Evolutionary conservation across 2,888 invertebrate species (phyloP), one percentile per base, ranked within the genome.

Genomic region (Tipula confusa): DNA sequence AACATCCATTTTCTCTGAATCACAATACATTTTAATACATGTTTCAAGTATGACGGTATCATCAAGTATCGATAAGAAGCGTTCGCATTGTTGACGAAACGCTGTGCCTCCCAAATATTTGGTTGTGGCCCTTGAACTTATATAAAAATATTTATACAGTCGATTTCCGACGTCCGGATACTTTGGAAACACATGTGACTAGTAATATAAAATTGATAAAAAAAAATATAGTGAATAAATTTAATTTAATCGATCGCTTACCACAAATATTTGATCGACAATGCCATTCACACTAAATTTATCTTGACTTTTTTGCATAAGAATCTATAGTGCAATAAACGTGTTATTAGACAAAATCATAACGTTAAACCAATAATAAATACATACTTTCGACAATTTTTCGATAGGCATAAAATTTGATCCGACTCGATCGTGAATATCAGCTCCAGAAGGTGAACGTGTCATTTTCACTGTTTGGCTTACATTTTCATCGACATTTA

Each of bases 111-210:
- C 92, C 83, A 95, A 90, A 88, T 94, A 92, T 24, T 87, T 87
- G 84, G 92, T 93, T 86, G 92, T 93, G 85, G 93, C 92, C 86
- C 92, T 91, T 4, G 92, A 91, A 85, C 90, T 91, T 29, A 88
- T 88, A 87, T 93, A 93, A 85, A 95, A 90, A 88, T 93, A 92
- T 84, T 89, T 89, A 88, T 92, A 96, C 85, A 96, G 90, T 86
- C 93, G 93, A 15, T 92, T 91, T 0, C 93, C 95, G 86, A 96
- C 90, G 86, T 94, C 93, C 1, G 93, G 92, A 88, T 95, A 95
- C 87, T 92, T 92, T n/a, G 95, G 95, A 89, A 96, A 95, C 85
- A 96, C 90, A 89, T 94, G 94, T 86, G 92, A 92, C 93, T 94
- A 88, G 85, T 83, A 85, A 36, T n/a, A 24, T 33, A 36, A 7